Evolutionary conservation across 2,797 vertebrate species (phyloP).

Genomic region (Brachymystax lenok): DNA sequence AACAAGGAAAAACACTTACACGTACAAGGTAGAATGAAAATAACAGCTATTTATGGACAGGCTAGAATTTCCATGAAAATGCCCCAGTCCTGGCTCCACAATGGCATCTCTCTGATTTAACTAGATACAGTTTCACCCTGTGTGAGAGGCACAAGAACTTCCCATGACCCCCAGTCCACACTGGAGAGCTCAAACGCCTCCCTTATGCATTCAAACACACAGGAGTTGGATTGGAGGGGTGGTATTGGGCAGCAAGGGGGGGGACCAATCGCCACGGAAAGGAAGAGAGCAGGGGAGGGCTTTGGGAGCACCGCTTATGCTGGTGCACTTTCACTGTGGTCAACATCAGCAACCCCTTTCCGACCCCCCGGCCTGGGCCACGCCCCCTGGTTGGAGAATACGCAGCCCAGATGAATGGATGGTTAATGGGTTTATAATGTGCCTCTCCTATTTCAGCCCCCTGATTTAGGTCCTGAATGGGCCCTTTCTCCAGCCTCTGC

Average conservation of each 20-base stretch:
- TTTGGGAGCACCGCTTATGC: slow-evolving; percentile 29
- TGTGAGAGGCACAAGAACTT: slow-evolving; percentile 53
- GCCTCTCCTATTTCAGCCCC: slow-evolving; percentile 67
- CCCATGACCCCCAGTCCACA: slow-evolving; percentile 70
- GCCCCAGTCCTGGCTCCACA: slow-evolving; percentile 43
- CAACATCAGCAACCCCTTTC: slow-evolving; percentile 59
- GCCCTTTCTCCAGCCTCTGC: slow-evolving; percentile 61
- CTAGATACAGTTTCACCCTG: slow-evolving; percentile 53
- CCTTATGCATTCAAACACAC: slow-evolving; percentile 45
- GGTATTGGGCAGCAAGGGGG: slow-evolving; percentile 17
- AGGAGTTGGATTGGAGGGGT: slow-evolving; percentile 21
- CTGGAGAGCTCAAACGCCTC: slow-evolving; percentile 44
- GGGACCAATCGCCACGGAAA: slow-evolving; percentile 59
- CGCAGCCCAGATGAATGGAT: slow-evolving; percentile 56
- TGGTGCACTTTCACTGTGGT: slow-evolving; percentile 50
- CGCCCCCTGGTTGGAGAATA: slow-evolving; percentile 57
- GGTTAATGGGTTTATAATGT: slow-evolving; percentile 74
- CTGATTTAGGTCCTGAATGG: slow-evolving; percentile 64
- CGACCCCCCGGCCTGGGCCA: slow-evolving; percentile 50
- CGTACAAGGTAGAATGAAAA: slow-evolving; percentile 26
- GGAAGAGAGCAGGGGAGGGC: slow-evolving; percentile 11
- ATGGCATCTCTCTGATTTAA: slow-evolving; percentile 47
- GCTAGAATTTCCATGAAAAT: slow-evolving; percentile 50
- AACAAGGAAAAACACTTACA: slow-evolving; percentile 15
- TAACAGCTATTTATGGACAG: slow-evolving; percentile 37